Evolutionary conservation across 2,888 invertebrate species (phyloP), one percentile per base, ranked within the genome.

Genomic region (Philhelius pedissequus): DNA sequence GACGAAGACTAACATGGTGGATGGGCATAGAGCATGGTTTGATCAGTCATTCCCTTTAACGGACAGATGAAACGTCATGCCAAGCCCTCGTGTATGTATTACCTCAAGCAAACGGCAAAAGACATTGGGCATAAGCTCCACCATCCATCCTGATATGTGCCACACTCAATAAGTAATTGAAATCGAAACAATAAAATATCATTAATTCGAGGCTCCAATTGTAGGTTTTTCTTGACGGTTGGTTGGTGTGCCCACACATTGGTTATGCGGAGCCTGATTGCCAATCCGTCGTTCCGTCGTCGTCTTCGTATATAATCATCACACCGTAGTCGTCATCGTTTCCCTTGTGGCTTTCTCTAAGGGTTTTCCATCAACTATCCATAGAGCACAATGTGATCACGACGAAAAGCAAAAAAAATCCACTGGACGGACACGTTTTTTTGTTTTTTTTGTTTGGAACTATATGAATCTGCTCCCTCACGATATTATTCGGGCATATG

Each of bases 101-200:
- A 25, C 60, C 54, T 32, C 30, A 52, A 52, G 52, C 11, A 15
- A 11, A 15, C 30, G 18, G 9, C 32, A 18, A 18, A 54, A 13
- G 20, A 2, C 22, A 45, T 20, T 54, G 56, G 27, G 22, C 27
- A 43, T 69, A 43, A 27, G 13, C 35, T 66, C 40, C 50, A 25
- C 30, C 56, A 68, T 50, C 38, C 50, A 43, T 64, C 56, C 66
- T n/a, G 32, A 64, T 71, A 66, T 84, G 71, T 70, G 80, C 75
- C 71, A 66, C 75, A 76, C 71, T 84, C 84, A 76, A 84, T 80
- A 84, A 84, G 84, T 84, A 84, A 84, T 84, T 84, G 84, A 84
- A 84, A 84, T 84, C 84, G 68, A 84, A 84, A 84, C 84, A 84
- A 84, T 84, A 84, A 84, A 84, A 84, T 84, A 84, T 84, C 84